Evolutionary conservation across 2,888 invertebrate genomes (phyloP).

Genomic region (Trissoscelio sp.): DNA sequence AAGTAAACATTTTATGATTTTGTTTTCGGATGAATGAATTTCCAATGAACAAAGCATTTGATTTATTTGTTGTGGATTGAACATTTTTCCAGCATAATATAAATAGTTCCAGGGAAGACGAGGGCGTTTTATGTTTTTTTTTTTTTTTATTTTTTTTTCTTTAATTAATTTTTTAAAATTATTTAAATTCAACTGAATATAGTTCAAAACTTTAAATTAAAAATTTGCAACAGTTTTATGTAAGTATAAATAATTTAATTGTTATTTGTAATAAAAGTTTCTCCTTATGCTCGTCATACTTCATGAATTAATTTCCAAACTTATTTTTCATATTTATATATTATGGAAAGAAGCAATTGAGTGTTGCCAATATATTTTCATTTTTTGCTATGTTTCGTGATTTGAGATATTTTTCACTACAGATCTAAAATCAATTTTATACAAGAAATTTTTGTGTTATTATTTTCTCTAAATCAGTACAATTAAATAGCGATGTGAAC

Average conservation of each 20-base stretch:
- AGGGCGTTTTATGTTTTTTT: too few species aligned
- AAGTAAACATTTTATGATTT: constrained; percentile 8
- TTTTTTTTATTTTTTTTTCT: too few species aligned
- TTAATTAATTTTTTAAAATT: too few species aligned
- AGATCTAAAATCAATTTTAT: neutral
- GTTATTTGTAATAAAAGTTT: neutral
- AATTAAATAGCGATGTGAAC: neutral
- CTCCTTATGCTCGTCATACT: neutral
- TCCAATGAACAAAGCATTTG: too few species aligned
- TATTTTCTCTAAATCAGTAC: neutral
- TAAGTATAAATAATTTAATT: too few species aligned
- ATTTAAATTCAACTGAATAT: too few species aligned
- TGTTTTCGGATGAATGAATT: too few species aligned
- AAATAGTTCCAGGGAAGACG: too few species aligned
- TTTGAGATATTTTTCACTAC: constrained; percentile 30
- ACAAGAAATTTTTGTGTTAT: neutral
- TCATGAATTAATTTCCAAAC: neutral
- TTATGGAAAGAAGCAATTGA: constrained; percentile 30
- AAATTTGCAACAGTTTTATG: too few species aligned
- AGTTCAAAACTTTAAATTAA: too few species aligned
- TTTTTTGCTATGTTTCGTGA: constrained; percentile 56
- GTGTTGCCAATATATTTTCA: constrained; percentile 45
- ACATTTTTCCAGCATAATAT: too few species aligned
- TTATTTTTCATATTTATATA: constrained; percentile 5
- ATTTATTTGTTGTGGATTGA: too few species aligned